phyloP scores from a whole-genome alignment of 2,797 vertebrate genomes.

The Pangasius mekongensis region DNA sequence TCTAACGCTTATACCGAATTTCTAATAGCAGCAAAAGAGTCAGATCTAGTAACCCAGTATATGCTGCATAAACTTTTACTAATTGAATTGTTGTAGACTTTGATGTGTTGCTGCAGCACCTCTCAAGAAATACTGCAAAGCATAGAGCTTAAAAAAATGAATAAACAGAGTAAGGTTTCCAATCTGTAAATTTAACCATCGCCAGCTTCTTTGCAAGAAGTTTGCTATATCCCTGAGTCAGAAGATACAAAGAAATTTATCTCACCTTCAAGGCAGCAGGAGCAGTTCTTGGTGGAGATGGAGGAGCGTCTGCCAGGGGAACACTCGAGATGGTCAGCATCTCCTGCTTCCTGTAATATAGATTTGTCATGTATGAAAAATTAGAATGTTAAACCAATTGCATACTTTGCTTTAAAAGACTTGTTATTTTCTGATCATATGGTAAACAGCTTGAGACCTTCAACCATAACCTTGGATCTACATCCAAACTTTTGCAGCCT shows the following conservation, averaged over 20 bases:
- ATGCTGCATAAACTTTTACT: neutral
- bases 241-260: neutral
- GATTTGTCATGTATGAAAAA: slow-evolving; percentile 44
- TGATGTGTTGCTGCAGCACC: neutral
- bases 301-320: slow-evolving; percentile 73
- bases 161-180: neutral
- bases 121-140: slow-evolving; percentile 7
- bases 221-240: neutral
- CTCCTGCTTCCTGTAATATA: slow-evolving; percentile 82
- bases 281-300: slow-evolving; percentile 81
- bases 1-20: neutral
- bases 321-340: slow-evolving; percentile 78
- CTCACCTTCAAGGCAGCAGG: slow-evolving; percentile 85
- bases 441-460: slow-evolving; percentile 29
- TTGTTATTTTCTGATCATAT: neutral
- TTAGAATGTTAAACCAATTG: neutral
- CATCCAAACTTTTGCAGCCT: neutral
- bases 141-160: neutral
- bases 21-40: neutral
- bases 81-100: neutral
- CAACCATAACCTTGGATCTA: neutral
- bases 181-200: neutral
- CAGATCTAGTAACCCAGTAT: neutral
- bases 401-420: neutral
- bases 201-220: neutral